Base-by-base conservation (phyloP, 2,797 vertebrate genomes). In the Otus scops region DNA sequence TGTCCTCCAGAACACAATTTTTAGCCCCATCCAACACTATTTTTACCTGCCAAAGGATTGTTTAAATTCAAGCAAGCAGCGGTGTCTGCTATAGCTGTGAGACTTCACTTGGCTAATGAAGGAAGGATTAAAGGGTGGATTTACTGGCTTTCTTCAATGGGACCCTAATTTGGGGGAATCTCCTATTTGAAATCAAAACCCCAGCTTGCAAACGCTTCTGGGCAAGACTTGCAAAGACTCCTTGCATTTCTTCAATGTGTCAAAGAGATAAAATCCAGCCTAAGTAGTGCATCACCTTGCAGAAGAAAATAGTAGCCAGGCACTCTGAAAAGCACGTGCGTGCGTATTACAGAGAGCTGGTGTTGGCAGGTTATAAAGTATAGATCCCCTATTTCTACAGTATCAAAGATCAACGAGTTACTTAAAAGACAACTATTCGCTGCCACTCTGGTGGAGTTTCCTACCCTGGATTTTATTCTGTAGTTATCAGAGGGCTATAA, bases 391-490 rank as follows among this genome's bases (percentile, higher is more conserved):
- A 87, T 97, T 90, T 96, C 88, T 17, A 47, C 39, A 73, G 78
- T 48, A 92, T 82, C 90, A 92, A 95, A 86, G 89, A 96, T 93
- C 96, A 93, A 84, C 30, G 38, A 87, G 78, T 86, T 91, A 53
- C 92, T 93, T 91, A 84, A 95, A 93, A 93, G 93, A 67, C 54
- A 89, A 78, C 81, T 96, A 95, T 96, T 97, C 97, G 87, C 93
- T 97, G 83, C 91, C 89, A 89, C 82, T 82, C 89, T 71, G 94
- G 86, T 76, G n/a, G 84, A 92, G 39, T 89, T 89, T 95, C 94
- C 80, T 91, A 50, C 57, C 68, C 81, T 57, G 85, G 67, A 93
- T 97, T 97, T 97, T 97, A 96, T 94, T 96, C 94, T 82, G 63
- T 83, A 85, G 83, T 90, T 93, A 94, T 59, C 77, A 89, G 88